Percentiles rank a stretch among this genome's conserved stretches.
Evolutionary conservation across 2,797 vertebrate genomes (phyloP).

Genomic region (Rhabdophis nuchalis): DNA sequence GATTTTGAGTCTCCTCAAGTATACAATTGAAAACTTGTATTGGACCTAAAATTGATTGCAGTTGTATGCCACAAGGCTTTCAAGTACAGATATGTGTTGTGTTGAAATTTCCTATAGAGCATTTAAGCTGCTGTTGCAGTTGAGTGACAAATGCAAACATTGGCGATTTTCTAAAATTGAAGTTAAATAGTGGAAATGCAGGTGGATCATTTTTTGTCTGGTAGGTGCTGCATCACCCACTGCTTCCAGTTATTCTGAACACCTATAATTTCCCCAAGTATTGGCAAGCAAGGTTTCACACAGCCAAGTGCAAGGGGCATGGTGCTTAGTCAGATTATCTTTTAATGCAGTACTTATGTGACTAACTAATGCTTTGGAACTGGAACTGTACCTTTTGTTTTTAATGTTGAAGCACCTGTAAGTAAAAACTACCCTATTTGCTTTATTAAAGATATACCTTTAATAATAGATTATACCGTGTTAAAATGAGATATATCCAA

Average conservation of each 20-base stretch:
- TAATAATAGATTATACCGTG: slow-evolving; percentile 72
- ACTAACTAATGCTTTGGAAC: slow-evolving; percentile 75
- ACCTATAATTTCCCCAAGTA: slow-evolving; percentile 68
- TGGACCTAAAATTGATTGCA: slow-evolving; percentile 55
- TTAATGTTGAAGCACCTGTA: slow-evolving; percentile 80
- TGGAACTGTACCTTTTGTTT: slow-evolving; percentile 84
- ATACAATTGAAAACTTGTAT: slow-evolving; percentile 59
- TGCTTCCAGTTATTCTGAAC: slow-evolving; percentile 70
- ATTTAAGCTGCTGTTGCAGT: slow-evolving; percentile 61
- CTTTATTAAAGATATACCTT: slow-evolving; percentile 84
- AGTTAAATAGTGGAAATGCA: slow-evolving; percentile 31
- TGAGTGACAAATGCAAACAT: slow-evolving; percentile 52
- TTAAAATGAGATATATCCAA: slow-evolving; percentile 62
- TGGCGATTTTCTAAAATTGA: slow-evolving; percentile 9
- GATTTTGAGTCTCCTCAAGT: slow-evolving; percentile 81
- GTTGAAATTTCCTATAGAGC: slow-evolving; percentile 58
- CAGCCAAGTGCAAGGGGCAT: slow-evolving; percentile 65
- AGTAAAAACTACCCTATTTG: slow-evolving; percentile 74
- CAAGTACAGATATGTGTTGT: slow-evolving; percentile 47
- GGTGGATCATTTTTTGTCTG: slow-evolving; percentile 30
- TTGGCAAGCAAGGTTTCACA: slow-evolving; percentile 64
- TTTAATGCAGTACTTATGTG: slow-evolving; percentile 70
- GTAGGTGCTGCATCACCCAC: slow-evolving; percentile 70
- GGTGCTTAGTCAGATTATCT: slow-evolving; percentile 69
- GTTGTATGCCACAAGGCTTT: slow-evolving; percentile 50